A percentile compares a stretch with the other conserved stretches of the same genome.
phyloP scores from a whole-genome alignment of 2,113 vertebrate species.

The Polyodon spathula region DNA sequence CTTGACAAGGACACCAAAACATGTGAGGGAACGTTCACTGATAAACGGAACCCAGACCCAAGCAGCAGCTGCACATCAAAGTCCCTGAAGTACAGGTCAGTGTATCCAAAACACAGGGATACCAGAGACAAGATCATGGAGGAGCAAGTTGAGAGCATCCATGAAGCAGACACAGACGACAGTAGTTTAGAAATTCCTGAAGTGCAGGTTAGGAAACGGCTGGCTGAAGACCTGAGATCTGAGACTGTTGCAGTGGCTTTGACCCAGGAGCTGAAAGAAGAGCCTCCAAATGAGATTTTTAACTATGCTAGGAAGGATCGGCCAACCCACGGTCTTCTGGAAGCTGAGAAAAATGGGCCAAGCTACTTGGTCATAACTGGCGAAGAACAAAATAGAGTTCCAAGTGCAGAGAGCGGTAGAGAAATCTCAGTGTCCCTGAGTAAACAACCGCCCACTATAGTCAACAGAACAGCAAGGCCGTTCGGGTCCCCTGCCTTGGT shows the following conservation, averaged over 20 bases:
- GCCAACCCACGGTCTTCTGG: constrained; percentile 22
- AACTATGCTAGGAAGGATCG: constrained; percentile 17
- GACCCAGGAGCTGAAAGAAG: constrained; percentile 24
- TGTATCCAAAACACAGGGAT: constrained; percentile 10
- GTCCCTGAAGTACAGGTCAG: constrained; percentile 21
- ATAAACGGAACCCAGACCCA: constrained; percentile 31
- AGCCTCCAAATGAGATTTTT: constrained; percentile 26
- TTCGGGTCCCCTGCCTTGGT: constrained; percentile 64
- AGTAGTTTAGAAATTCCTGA: constrained; percentile 40
- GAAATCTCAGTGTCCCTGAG: constrained; percentile 26
- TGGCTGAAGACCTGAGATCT: constrained; percentile 16
- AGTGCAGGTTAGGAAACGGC: constrained; percentile 20
- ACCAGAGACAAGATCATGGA: constrained; percentile 52
- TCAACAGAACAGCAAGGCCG: constrained; percentile 82
- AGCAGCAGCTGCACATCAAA: constrained; percentile 32
- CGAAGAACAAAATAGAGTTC: constrained; percentile 40
- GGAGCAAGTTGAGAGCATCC: constrained; percentile 40
- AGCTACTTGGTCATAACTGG: constrained; percentile 17
- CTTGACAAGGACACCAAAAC: constrained; percentile 31
- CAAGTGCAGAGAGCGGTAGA: constrained; percentile 28
- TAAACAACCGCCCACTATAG: constrained; percentile 56
- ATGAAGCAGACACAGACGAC: constrained; percentile 27
- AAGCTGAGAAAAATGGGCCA: constrained; percentile 26
- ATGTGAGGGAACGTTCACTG: constrained; percentile 51
- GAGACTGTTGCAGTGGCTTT: constrained; percentile 15